Evolutionary conservation across 2,797 vertebrate genomes (phyloP).

Genomic region (Lemur catta): DNA sequence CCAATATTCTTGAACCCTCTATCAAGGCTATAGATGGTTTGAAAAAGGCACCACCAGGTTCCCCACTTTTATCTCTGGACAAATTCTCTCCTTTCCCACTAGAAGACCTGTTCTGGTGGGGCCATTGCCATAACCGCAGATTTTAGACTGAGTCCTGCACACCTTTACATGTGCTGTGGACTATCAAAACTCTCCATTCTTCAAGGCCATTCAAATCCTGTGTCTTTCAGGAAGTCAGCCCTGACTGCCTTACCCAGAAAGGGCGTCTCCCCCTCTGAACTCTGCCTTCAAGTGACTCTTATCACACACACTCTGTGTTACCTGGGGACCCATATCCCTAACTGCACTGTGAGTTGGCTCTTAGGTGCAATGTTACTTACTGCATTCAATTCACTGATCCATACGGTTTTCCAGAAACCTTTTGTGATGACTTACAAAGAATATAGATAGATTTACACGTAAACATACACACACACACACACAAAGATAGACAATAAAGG

Average conservation of each 20-base stretch:
- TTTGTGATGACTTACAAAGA: background rate
- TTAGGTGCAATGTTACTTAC: background rate
- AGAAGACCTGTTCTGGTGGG: background rate
- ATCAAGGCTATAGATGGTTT: background rate
- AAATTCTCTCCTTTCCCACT: background rate
- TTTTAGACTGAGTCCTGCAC: background rate
- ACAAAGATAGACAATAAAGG: background rate
- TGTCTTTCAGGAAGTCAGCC: constrained; percentile 38
- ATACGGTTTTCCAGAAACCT: background rate
- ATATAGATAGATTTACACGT: background rate
- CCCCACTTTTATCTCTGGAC: background rate
- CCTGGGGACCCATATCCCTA: background rate
- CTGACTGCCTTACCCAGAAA: constrained; percentile 42
- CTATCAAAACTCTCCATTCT: background rate
- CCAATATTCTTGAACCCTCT: background rate
- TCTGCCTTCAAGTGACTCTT: background rate
- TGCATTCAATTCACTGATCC: background rate
- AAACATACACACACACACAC: background rate
- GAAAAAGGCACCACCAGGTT: background rate
- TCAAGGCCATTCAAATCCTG: background rate
- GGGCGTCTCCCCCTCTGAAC: background rate
- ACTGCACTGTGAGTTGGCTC: background rate
- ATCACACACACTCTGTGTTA: background rate
- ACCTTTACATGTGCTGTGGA: background rate
- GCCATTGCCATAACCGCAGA: background rate